Evolutionary conservation across 2,113 vertebrate genomes (phyloP).

Genomic region (Anser brachyrhynchus): DNA sequence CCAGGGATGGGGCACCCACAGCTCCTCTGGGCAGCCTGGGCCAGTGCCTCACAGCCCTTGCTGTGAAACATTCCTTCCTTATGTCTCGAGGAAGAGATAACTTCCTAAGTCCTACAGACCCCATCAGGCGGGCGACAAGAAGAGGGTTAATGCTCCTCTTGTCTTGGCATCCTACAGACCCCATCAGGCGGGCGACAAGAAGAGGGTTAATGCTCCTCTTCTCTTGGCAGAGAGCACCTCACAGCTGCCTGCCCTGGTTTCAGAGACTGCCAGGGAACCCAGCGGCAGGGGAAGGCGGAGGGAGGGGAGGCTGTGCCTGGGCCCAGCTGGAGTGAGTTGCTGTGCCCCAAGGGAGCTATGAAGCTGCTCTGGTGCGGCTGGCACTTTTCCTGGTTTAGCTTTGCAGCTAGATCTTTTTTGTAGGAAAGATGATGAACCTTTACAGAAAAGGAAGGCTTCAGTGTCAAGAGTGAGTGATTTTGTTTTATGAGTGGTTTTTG

Average conservation of each 20-base stretch:
- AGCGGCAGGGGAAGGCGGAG: slow-evolving; percentile 1
- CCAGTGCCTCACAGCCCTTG: neutral
- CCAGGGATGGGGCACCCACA: neutral
- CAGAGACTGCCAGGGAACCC: slow-evolving; percentile 9
- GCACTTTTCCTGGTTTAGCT: neutral
- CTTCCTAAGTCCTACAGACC: fast-evolving
- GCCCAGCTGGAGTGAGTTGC: slow-evolving; percentile 36
- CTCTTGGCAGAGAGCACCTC: slow-evolving; percentile 21
- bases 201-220: neutral
- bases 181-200: neutral
- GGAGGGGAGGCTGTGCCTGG: neutral
- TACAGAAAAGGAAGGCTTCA: neutral
- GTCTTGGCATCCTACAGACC: neutral
- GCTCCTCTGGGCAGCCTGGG: neutral
- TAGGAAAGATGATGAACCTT: neutral
- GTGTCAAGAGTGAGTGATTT: neutral
- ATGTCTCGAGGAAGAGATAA: neutral
- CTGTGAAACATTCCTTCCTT: neutral
- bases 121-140: neutral
- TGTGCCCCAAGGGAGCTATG: slow-evolving; percentile 6
- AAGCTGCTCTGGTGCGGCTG: slow-evolving; percentile 25
- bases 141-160: neutral
- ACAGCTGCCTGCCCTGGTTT: slow-evolving; percentile 44
- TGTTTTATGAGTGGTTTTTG: neutral
- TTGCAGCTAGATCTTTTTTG: neutral